A percentile compares a stretch with the other conserved stretches of the same genome.
Evolutionary conservation across 64 coral and sea anemone species (phyloP).

Genomic region (Pocillopora damicornis): DNA sequence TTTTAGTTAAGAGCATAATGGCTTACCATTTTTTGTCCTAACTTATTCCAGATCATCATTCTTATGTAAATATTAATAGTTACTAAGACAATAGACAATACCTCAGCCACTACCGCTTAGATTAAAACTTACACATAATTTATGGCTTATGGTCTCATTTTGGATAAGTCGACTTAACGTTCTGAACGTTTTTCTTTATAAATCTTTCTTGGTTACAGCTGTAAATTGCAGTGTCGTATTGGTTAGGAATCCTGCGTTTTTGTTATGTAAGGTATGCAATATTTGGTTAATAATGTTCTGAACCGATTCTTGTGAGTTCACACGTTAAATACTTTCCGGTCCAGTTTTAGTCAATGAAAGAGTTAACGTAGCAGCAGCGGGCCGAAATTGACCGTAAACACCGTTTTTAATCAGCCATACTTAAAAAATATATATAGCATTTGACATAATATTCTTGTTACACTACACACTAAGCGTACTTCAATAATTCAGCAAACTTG

Average conservation of each 20-base stretch:
- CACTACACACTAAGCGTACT: no score
- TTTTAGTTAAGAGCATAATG: not conserved
- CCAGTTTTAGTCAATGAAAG: no score
- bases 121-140: slow-evolving; percentile 12
- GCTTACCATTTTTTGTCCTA: not conserved
- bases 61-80: slow-evolving; percentile 19
- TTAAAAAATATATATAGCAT: no score
- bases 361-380: no score
- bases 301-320: no score
- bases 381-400: no score
- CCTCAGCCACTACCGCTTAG: not conserved
- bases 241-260: not conserved
- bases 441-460: no score
- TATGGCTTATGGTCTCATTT: not conserved
- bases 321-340: no score
- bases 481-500: no score
- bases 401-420: no score
- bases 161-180: not conserved
- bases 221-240: not conserved
- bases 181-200: not conserved
- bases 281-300: not conserved
- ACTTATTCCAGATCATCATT: slow-evolving; percentile 11
- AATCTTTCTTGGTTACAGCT: not conserved
- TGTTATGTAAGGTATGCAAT: not conserved
- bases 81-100: slow-evolving; percentile 4